Percentiles rank a stretch among this genome's conserved stretches.
Evolutionary conservation across 2,888 invertebrate species (phyloP).

Genomic region (Kryphioiulus occultus): DNA sequence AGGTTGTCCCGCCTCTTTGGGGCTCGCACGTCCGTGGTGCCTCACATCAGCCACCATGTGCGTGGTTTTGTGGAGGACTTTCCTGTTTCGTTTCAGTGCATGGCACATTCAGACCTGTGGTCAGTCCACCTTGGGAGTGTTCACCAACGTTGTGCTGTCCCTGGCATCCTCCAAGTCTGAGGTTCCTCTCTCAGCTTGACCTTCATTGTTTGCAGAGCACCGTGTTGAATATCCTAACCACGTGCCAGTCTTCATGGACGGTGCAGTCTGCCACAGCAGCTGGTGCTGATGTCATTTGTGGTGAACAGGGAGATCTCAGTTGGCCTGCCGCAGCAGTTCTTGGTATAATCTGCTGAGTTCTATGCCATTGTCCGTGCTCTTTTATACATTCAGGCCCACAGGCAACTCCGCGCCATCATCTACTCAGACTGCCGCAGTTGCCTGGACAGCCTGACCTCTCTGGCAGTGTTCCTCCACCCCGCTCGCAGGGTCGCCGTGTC

Average conservation of each 20-base stretch:
- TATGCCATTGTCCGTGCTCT: background rate
- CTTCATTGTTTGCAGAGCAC: background rate
- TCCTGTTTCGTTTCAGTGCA: too few species aligned
- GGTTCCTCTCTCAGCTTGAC: background rate
- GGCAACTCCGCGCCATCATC: background rate
- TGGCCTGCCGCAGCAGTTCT: background rate
- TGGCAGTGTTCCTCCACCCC: background rate
- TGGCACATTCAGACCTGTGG: too few species aligned
- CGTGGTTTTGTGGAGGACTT: too few species aligned
- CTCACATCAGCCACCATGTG: too few species aligned
- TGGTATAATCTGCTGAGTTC: background rate
- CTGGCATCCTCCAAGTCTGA: background rate
- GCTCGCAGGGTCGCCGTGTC: background rate
- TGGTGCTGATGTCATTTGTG: background rate
- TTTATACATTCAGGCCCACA: background rate
- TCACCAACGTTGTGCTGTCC: too few species aligned
- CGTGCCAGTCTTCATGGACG: background rate
- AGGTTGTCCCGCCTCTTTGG: too few species aligned
- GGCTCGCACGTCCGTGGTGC: too few species aligned
- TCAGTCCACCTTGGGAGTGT: too few species aligned
- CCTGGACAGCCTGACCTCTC: background rate
- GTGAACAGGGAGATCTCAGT: background rate
- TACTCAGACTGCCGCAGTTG: background rate
- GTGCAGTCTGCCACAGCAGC: background rate
- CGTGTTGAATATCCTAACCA: background rate